These are phyloP conservation scores for Asteroscopus sphinx DNA, from an alignment of 2,888 invertebrate species.

Conservation along the genomic window DNA sequence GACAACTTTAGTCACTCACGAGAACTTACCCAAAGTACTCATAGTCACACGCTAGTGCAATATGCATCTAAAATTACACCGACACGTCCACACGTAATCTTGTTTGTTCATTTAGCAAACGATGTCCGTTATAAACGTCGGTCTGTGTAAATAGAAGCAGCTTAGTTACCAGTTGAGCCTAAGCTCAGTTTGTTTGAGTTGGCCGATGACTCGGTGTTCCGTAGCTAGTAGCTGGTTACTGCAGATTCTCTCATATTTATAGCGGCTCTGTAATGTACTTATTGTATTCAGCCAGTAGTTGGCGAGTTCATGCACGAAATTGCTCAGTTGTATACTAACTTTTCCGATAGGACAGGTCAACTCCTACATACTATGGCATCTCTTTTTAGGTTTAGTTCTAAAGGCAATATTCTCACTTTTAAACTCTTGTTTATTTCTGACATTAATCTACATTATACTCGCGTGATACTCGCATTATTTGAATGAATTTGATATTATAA, in stretches of 20 bases:
- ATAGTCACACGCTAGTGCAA: no score
- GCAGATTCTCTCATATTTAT: constrained; percentile 35
- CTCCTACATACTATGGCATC: no score
- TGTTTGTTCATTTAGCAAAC: constrained; percentile 34
- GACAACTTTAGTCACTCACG: no score
- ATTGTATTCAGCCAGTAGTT: neutral
- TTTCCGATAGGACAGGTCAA: no score
- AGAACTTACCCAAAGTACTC: no score
- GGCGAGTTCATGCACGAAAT: neutral
- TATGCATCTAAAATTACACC: constrained; percentile 18
- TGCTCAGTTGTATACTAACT: no score
- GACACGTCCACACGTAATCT: constrained; percentile 6
- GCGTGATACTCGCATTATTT: no score
- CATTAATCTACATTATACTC: no score
- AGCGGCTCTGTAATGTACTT: constrained; percentile 3
- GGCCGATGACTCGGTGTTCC: constrained; percentile 30
- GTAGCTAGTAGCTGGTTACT: constrained; percentile 9
- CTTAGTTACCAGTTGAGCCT: constrained; percentile 32
- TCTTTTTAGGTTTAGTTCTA: no score
- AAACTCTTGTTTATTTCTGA: no score
- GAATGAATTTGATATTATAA: no score
- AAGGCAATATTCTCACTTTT: no score
- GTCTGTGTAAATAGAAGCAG: constrained; percentile 38
- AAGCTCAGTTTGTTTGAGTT: constrained; percentile 47
- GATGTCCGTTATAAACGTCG: constrained; percentile 21